Evolutionary conservation across 53 echinoderm and acorn worm species (phyloP).

Genomic region (Holothuria scabra): DNA sequence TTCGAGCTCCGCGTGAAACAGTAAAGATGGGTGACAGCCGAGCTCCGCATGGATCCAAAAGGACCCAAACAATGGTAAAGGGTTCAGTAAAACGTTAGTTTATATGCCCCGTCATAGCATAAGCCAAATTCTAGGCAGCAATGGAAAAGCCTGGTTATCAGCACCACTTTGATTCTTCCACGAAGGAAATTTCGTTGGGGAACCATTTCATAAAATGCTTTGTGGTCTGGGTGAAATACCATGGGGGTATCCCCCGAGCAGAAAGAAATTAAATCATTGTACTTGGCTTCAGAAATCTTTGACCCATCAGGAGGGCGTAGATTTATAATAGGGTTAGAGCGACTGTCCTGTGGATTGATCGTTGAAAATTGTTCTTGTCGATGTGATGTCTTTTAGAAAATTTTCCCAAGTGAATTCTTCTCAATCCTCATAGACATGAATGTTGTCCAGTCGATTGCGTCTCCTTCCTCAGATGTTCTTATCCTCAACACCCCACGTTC

Average conservation of each 20-base stretch:
- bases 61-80: too few species aligned
- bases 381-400: conserved; percentile 58
- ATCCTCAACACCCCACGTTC: conserved; percentile 42
- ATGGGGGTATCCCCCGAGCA: conserved; percentile 22
- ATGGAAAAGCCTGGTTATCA: neutral
- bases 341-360: neutral
- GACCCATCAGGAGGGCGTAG: neutral
- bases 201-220: neutral
- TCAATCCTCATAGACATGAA: conserved; percentile 30
- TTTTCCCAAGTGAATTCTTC: conserved; percentile 36
- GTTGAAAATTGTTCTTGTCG: conserved; percentile 20
- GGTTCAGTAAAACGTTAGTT: too few species aligned
- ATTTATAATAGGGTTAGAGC: neutral
- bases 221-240: conserved; percentile 12
- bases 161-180: neutral
- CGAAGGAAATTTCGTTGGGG: neutral
- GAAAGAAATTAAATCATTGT: conserved; percentile 8
- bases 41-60: too few species aligned
- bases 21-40: too few species aligned
- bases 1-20: too few species aligned
- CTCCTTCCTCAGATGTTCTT: conserved; percentile 46
- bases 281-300: conserved; percentile 19
- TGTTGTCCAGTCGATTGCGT: conserved; percentile 59
- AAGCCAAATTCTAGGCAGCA: too few species aligned
- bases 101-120: too few species aligned